These are phyloP conservation scores for Rhopilema esculentum DNA, from an alignment of 30 jellyfish, hydroid and myxozoan species.

Conservation along the genomic window DNA sequence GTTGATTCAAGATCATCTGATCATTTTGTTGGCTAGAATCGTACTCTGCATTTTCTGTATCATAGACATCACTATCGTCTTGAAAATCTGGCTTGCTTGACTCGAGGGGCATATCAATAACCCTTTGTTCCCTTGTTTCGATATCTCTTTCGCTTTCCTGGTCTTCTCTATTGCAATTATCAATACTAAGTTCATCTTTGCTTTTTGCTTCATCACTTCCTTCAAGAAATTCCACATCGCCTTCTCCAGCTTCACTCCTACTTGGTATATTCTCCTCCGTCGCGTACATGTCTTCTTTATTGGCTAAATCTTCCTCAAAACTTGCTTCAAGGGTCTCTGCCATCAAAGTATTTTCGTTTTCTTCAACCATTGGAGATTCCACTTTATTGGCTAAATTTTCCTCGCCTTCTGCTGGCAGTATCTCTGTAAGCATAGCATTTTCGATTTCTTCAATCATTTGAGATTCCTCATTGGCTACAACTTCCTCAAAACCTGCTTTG, in stretches of 20 bases:
- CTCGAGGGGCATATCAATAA: not conserved
- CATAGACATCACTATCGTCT: too few relatives aligned
- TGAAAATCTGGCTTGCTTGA: not conserved
- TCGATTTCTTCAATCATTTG: not conserved
- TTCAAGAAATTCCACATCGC: not conserved
- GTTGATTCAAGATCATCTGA: too few relatives aligned
- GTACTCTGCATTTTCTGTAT: not conserved
- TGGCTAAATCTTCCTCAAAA: not conserved
- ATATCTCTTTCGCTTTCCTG: not conserved
- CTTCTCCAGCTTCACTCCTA: not conserved
- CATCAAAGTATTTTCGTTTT: not conserved
- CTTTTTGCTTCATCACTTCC: not conserved
- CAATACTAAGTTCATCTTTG: not conserved
- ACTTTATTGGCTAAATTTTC: not conserved
- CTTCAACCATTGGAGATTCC: conserved; percentile 7
- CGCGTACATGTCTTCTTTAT: not conserved
- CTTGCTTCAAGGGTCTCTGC: not conserved
- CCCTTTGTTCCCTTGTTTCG: not conserved
- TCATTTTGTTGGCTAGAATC: not conserved
- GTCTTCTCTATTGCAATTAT: not conserved
- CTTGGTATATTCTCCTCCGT: not conserved
- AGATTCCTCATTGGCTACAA: not conserved
- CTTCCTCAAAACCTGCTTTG: not conserved
- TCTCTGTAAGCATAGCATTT: not conserved
- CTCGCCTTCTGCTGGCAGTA: not conserved